Percentiles rank a stretch among this genome's conserved stretches.
Evolutionary conservation across 2,113 vertebrate species (phyloP).

Genomic region (Cercocebus atys): DNA sequence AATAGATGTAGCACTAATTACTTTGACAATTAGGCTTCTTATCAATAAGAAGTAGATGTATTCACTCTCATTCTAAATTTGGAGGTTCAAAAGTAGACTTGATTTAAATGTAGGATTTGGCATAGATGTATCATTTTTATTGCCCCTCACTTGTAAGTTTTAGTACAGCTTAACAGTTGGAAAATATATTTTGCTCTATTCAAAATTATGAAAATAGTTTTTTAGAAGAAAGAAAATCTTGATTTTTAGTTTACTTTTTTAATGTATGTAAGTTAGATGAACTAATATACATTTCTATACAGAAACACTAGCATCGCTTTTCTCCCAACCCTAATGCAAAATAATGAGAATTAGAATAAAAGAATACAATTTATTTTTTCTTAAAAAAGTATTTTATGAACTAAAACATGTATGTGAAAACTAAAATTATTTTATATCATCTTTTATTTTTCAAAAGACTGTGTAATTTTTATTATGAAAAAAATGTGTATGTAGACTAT

Average conservation of each 20-base stretch:
- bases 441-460: slow-evolving; percentile 71
- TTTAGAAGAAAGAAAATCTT: neutral
- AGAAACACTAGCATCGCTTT: slow-evolving; percentile 63
- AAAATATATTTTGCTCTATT: neutral
- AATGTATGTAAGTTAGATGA: slow-evolving; percentile 59
- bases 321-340: slow-evolving; percentile 58
- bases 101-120: neutral
- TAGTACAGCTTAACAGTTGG: neutral
- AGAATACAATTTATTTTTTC: slow-evolving; percentile 60
- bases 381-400: slow-evolving; percentile 58
- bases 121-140: neutral
- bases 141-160: neutral
- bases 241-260: neutral
- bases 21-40: neutral
- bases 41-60: neutral
- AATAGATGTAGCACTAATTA: neutral
- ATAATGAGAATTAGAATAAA: slow-evolving; percentile 24
- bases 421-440: slow-evolving; percentile 68
- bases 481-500: slow-evolving; percentile 32
- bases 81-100: neutral
- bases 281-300: slow-evolving; percentile 40
- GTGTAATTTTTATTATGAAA: slow-evolving; percentile 28
- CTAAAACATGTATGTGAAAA: slow-evolving; percentile 40
- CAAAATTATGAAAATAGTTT: neutral
- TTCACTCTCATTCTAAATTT: neutral